A percentile compares a stretch with the other conserved stretches of the same genome.
Evolutionary conservation across 2,888 invertebrate genomes (phyloP).

Genomic region (Mythimna vitellina): DNA sequence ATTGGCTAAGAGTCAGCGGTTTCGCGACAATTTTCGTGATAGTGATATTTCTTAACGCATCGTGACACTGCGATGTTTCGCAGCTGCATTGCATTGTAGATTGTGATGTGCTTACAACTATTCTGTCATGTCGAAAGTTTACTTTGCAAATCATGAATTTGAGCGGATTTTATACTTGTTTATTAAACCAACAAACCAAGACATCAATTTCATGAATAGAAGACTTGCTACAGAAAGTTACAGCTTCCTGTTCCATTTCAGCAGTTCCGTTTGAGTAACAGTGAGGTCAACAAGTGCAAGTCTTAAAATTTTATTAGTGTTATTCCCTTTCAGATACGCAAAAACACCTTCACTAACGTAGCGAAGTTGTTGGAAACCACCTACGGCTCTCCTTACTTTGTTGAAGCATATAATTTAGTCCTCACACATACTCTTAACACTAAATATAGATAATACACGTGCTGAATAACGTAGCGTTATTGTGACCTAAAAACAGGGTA

Average conservation of each 20-base stretch:
- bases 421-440: slow-evolving; percentile 29
- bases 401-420: slow-evolving; percentile 13
- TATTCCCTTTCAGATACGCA: slow-evolving; percentile 15
- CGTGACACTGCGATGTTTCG: slow-evolving; percentile 82
- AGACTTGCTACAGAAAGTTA: slow-evolving; percentile 3
- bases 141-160: slow-evolving; percentile 58
- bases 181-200: slow-evolving; percentile 25
- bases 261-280: not conserved
- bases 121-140: slow-evolving; percentile 69
- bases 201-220: slow-evolving; percentile 33
- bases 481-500: slow-evolving; percentile 79
- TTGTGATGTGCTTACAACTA: slow-evolving; percentile 72
- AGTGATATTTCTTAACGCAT: slow-evolving; percentile 76
- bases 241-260: not conserved
- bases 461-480: slow-evolving; percentile 62
- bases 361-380: not conserved
- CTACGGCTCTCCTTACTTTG: slow-evolving; percentile 2
- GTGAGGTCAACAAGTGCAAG: slow-evolving; percentile 5
- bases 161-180: slow-evolving; percentile 20
- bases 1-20: slow-evolving; percentile 41
- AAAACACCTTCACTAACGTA: slow-evolving; percentile 6
- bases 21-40: slow-evolving; percentile 74
- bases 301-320: slow-evolving; percentile 1
- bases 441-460: slow-evolving; percentile 65
- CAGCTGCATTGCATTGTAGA: slow-evolving; percentile 76